Conservation (phyloP, 1,140 invertebrate species). For the Diachasma alloeum region DNA sequence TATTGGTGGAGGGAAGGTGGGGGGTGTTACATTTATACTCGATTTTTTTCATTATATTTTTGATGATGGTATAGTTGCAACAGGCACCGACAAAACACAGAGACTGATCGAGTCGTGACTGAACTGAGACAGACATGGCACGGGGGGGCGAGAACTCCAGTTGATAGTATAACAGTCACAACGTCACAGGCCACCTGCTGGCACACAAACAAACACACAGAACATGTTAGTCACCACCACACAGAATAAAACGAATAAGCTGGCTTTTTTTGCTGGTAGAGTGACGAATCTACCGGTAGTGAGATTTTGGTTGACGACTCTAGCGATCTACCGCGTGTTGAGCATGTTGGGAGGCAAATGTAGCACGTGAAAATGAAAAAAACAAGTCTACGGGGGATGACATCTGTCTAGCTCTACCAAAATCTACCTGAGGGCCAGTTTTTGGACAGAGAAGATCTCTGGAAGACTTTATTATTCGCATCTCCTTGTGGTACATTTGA, state of each 20-base stretch:
- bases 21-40: not conserved
- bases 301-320: too few species aligned
- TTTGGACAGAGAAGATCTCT: too few species aligned
- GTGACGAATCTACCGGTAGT: too few species aligned
- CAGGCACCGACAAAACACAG: constrained; percentile 49
- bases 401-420: too few species aligned
- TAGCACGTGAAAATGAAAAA: too few species aligned
- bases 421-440: too few species aligned
- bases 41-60: not conserved
- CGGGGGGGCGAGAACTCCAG: constrained; percentile 60
- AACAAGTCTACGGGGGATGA: too few species aligned
- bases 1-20: not conserved
- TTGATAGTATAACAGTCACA: constrained; percentile 64
- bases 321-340: too few species aligned
- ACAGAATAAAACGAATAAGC: constrained; percentile 44
- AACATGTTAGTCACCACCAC: constrained; percentile 67
- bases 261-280: not conserved
- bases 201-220: constrained; percentile 67
- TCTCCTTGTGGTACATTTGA: too few species aligned
- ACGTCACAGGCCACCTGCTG: constrained; percentile 67
- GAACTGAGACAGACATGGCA: constrained; percentile 56
- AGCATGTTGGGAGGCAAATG: too few species aligned
- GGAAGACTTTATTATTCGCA: too few species aligned
- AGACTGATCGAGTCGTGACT: constrained; percentile 41
- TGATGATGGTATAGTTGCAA: constrained; percentile 23